These are phyloP conservation scores for Acipenser transmontanus DNA, from an alignment of 2,797 vertebrate species.

Conservation along the genomic window DNA sequence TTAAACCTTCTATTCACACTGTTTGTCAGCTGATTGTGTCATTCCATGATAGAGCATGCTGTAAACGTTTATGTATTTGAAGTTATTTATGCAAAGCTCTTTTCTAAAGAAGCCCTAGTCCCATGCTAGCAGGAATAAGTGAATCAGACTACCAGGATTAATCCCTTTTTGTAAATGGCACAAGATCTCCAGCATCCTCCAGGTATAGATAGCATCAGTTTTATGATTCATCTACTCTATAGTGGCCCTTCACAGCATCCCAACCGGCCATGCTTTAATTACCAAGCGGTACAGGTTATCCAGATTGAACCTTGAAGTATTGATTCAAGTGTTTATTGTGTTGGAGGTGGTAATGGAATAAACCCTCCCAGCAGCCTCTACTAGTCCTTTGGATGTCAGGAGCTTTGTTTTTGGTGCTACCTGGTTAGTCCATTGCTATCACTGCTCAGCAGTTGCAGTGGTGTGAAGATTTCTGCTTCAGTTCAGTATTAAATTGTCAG, in stretches of 20 bases:
- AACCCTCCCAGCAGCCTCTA: neutral
- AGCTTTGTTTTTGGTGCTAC: neutral
- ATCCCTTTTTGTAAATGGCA: neutral
- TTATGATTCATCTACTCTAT: neutral
- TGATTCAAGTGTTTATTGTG: no score
- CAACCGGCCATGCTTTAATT: no score
- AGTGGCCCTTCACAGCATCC: no score
- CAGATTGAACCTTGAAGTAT: no score
- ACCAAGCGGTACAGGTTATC: no score
- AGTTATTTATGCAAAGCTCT: neutral
- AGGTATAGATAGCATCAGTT: neutral
- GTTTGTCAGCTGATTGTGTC: neutral
- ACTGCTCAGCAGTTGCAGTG: constrained; percentile 4
- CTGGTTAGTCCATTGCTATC: neutral
- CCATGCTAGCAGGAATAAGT: neutral
- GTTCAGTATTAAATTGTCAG: neutral
- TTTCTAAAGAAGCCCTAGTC: neutral
- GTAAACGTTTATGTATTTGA: neutral
- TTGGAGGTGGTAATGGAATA: neutral
- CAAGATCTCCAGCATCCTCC: neutral
- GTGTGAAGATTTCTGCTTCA: constrained; percentile 3
- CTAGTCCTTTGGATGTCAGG: neutral
- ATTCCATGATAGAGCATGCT: neutral
- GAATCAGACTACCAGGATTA: neutral
- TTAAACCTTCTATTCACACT: neutral